phyloP scores from a whole-genome alignment of 2,888 invertebrate genomes.

The Patella ulyssiponensis region DNA sequence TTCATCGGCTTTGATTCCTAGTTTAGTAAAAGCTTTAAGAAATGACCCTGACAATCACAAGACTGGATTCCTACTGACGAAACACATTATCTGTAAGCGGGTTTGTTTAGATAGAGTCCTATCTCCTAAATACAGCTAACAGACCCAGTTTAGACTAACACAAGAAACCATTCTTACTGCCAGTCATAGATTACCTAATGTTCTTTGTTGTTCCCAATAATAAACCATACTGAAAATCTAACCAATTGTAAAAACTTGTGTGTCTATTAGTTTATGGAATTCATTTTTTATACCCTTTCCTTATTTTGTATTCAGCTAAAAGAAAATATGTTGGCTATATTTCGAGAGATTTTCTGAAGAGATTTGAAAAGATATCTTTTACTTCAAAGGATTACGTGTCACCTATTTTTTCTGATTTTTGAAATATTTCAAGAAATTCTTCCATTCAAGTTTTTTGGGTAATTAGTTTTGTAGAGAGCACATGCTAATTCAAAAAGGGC shows the following conservation, averaged over 20 bases:
- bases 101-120: constrained; percentile 10
- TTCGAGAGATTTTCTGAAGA: no score
- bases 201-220: constrained; percentile 7
- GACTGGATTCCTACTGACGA: constrained; percentile 4
- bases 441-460: no score
- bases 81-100: constrained; percentile 3
- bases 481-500: no score
- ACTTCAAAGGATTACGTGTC: no score
- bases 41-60: constrained; percentile 2
- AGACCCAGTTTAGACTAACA: not conserved
- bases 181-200: constrained; percentile 1
- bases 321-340: no score
- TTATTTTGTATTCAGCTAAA: no score
- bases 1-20: not conserved
- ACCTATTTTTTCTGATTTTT: no score
- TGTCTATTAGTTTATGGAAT: no score
- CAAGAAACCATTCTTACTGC: not conserved
- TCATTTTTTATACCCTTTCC: no score
- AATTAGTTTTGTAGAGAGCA: no score
- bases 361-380: no score
- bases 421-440: no score
- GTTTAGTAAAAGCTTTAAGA: not conserved
- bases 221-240: not conserved
- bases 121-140: constrained; percentile 8
- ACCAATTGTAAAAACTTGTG: not conserved